Conservation (phyloP, 2,113 vertebrate species). For the Aspidoscelis tigris region DNA sequence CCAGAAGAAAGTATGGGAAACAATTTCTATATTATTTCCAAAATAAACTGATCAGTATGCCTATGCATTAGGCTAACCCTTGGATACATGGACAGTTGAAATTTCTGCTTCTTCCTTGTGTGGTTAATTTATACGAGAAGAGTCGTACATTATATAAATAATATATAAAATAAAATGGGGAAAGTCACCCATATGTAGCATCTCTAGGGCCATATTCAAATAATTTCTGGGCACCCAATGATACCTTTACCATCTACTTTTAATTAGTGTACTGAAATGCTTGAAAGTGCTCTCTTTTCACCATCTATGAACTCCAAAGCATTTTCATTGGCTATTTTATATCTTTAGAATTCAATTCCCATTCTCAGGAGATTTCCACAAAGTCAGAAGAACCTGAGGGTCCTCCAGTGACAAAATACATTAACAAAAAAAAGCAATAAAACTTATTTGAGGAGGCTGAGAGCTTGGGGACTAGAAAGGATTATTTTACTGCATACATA, state of each 20-base stretch:
- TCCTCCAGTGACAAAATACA: constrained; percentile 1
- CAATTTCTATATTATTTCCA: too few species aligned
- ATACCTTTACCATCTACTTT: not conserved
- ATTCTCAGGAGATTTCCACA: not conserved
- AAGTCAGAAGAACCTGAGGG: not conserved
- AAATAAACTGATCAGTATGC: too few species aligned
- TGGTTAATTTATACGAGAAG: not conserved
- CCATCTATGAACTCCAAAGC: not conserved
- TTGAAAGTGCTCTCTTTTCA: not conserved
- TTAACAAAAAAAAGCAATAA: not conserved
- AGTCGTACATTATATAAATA: not conserved
- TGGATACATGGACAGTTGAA: too few species aligned
- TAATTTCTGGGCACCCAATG: not conserved
- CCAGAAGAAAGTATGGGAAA: too few species aligned
- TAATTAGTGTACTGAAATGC: not conserved
- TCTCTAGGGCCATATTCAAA: not conserved
- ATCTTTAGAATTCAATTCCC: not conserved
- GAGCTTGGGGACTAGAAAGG: not conserved
- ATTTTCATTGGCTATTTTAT: constrained; percentile 3
- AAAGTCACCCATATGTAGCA: not conserved
- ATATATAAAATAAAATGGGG: not conserved
- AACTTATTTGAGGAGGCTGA: not conserved
- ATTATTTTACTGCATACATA: not conserved
- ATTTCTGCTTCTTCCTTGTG: not conserved
- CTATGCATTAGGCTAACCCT: too few species aligned